A percentile compares a stretch with the other conserved stretches of the same genome.
phyloP scores from a whole-genome alignment of 1,140 invertebrate species.

The Heliothis virescens region DNA sequence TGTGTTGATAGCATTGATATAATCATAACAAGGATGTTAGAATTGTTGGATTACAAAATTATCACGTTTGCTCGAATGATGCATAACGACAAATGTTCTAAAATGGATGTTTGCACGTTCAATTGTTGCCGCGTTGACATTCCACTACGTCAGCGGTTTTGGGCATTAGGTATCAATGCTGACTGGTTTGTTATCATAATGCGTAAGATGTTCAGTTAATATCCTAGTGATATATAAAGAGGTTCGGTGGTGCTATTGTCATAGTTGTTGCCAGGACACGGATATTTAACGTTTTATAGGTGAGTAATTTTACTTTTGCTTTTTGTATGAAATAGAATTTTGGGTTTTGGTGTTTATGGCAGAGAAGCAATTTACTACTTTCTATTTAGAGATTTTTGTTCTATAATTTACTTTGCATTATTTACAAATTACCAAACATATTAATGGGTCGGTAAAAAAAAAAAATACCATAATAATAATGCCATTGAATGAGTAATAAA shows the following conservation, averaged over 20 bases:
- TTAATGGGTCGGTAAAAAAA: too few species aligned
- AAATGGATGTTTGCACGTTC: constrained; percentile 51
- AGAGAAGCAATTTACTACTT: too few species aligned
- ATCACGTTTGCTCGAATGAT: constrained; percentile 46
- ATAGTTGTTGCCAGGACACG: constrained; percentile 52
- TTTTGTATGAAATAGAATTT: too few species aligned
- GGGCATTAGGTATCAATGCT: constrained; percentile 38
- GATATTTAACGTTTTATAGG: constrained; percentile 52
- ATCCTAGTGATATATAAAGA: constrained; percentile 43
- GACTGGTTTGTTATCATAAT: constrained; percentile 28
- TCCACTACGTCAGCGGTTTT: constrained; percentile 45
- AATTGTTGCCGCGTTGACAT: constrained; percentile 47
- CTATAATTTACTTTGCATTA: not conserved
- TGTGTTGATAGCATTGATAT: not conserved
- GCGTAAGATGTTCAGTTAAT: constrained; percentile 22
- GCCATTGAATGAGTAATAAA: too few species aligned
- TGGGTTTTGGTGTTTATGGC: too few species aligned
- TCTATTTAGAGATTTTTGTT: too few species aligned
- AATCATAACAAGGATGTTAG: not conserved
- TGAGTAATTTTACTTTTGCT: constrained; percentile 34
- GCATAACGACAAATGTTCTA: not conserved
- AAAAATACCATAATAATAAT: too few species aligned
- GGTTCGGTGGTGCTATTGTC: not conserved
- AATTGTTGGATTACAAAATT: constrained; percentile 35
- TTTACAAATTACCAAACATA: too few species aligned